Percentiles rank a stretch among this genome's conserved stretches.
phyloP scores from a whole-genome alignment of 2,797 vertebrate species.

The Bufotes viridis region DNA sequence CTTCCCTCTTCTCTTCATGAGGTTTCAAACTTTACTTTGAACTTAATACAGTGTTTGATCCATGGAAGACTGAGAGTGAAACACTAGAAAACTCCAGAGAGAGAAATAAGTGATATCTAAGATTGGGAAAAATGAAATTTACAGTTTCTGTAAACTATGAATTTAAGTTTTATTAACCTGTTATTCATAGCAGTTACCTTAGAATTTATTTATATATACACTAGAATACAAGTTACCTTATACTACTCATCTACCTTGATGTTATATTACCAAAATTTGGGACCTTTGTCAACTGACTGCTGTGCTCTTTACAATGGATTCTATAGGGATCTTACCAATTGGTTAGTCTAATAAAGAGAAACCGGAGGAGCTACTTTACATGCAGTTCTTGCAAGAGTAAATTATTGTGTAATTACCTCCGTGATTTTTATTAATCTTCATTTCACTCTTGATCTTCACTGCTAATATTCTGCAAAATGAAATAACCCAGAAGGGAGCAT shows the following conservation, averaged over 20 bases:
- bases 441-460: conserved; percentile 32
- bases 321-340: conserved; percentile 29
- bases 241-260: background rate
- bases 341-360: conserved; percentile 29
- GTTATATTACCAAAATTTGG: background rate
- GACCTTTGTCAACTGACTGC: background rate
- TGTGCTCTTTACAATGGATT: background rate
- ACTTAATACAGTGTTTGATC: no score
- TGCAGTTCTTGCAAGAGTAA: conserved; percentile 37
- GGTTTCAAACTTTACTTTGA: no score
- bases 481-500: conserved; percentile 44
- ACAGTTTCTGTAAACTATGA: background rate
- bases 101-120: no score
- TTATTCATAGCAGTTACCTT: background rate
- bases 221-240: background rate
- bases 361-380: conserved; percentile 23
- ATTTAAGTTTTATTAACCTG: background rate
- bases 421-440: conserved; percentile 39
- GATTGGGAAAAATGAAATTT: background rate
- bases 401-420: conserved; percentile 47
- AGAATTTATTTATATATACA: background rate
- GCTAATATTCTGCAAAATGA: conserved; percentile 42
- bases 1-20: no score
- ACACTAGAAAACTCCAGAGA: no score
- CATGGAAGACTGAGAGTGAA: no score